Percentiles rank a stretch among this genome's conserved stretches.
Evolutionary conservation across 2,888 invertebrate genomes (phyloP).

Genomic region (Acrobeloides nanus): DNA sequence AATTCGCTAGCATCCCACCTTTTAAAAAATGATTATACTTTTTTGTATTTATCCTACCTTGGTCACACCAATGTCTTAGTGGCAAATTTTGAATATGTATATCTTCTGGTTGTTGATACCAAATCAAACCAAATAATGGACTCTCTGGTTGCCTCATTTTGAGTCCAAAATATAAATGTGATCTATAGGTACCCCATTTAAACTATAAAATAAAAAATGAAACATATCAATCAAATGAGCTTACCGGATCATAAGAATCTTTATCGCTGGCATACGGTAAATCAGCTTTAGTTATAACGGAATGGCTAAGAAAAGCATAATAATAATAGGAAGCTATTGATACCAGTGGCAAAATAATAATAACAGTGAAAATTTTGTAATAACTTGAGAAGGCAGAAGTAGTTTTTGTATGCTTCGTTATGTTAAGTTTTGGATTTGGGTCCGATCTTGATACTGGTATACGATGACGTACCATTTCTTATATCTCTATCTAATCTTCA

Average conservation of each 20-base stretch:
- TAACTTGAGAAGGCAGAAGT: too few relatives aligned
- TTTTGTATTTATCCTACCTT: constrained; percentile 56
- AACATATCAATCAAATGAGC: not conserved
- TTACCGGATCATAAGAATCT: constrained; percentile 16
- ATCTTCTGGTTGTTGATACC: constrained; percentile 69
- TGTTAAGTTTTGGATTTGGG: too few relatives aligned
- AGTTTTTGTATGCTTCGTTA: too few relatives aligned
- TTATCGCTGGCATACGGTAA: constrained; percentile 17
- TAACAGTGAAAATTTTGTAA: too few relatives aligned
- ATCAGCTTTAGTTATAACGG: constrained; percentile 12
- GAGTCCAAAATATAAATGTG: constrained; percentile 79
- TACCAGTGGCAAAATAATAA: too few relatives aligned
- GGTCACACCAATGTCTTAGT: constrained; percentile 79
- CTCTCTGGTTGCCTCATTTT: constrained; percentile 82
- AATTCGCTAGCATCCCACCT: too few relatives aligned
- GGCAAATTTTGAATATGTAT: constrained; percentile 7
- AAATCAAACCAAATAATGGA: constrained; percentile 86
- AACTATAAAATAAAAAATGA: constrained; percentile 7
- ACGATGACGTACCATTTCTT: too few relatives aligned
- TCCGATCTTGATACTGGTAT: too few relatives aligned
- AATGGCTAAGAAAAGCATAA: not conserved
- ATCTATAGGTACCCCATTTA: constrained; percentile 81
- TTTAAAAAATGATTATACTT: too few relatives aligned
- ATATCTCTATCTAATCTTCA: too few relatives aligned
- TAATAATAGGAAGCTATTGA: too few relatives aligned